Conservation (phyloP, 2,797 vertebrate species). For the Ambastaia sidthimunki region DNA sequence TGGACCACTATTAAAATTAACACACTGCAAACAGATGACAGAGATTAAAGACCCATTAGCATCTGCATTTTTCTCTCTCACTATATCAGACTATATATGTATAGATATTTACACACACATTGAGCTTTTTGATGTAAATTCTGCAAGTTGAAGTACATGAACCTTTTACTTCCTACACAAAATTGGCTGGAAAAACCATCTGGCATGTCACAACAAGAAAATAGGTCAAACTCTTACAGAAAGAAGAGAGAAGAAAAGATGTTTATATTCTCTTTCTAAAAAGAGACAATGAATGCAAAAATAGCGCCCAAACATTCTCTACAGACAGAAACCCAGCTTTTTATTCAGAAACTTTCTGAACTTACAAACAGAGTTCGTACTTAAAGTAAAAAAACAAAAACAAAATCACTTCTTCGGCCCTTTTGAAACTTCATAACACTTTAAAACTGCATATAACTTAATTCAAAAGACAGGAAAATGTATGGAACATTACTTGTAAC, state of each 20-base stretch:
- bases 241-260: background rate
- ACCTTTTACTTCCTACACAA: background rate
- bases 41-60: background rate
- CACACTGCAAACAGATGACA: background rate
- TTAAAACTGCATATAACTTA: no score
- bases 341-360: background rate
- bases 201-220: constrained; percentile 10
- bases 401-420: no score
- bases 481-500: no score
- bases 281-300: background rate
- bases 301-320: background rate
- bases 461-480: no score
- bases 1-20: background rate
- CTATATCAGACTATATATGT: background rate
- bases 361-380: background rate
- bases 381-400: no score
- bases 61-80: background rate
- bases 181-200: background rate
- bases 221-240: background rate
- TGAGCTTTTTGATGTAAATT: background rate
- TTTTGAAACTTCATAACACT: no score
- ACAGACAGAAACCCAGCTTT: background rate
- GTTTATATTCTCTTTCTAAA: constrained; percentile 4
- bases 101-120: background rate
- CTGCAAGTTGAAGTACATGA: no score